Evolutionary conservation across 1,140 invertebrate genomes (phyloP), one percentile per base, ranked within the genome.

Genomic region (Drosophila yakuba): DNA sequence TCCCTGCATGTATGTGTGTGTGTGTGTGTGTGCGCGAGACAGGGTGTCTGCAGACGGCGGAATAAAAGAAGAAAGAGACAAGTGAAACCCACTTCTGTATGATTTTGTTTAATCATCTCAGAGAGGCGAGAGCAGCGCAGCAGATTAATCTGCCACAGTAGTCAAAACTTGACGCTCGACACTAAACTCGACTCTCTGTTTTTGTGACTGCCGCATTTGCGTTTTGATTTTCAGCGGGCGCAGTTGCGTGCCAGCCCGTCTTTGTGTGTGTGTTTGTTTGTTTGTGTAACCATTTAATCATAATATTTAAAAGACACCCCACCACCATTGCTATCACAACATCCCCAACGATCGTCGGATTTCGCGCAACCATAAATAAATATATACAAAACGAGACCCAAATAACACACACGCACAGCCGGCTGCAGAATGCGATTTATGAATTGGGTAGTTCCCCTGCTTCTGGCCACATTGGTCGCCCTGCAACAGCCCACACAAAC

Each of bases 181-280:
- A 14, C 20, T 17, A 56, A 58, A 63, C 61, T 60, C 28, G 51
- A 71, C 69, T 67, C 75, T 75, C 52, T 58, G 52, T 54, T 66
- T 28, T 47, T 52, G 45, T 58, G 44, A 60, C 36, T 36, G 32
- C 20, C 66, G 72, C 84, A 88, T 88, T 83, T 74, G 77, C 17
- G 61, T 80, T 85, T 90, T 41, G 64, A 59, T 56, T 78, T 56
- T 75, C 76, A 84, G 68, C 62, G 66, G 56, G 56, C 62, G 17
- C 72, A 69, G 83, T 82, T 82, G 74, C 43, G 61, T 73, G 69
- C 35, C 17, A 35, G 44, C 15, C 41, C 8, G 54, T 62, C 39
- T 35, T 54, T 43, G 45, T 11, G 54, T 59, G 44, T 35, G 57
- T 32, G 64, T 45, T 11, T 50, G 41, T 20, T 56, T 69, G 50